phyloP scores from a whole-genome alignment of 2,888 invertebrate genomes.

The Nomada fabriciana region DNA sequence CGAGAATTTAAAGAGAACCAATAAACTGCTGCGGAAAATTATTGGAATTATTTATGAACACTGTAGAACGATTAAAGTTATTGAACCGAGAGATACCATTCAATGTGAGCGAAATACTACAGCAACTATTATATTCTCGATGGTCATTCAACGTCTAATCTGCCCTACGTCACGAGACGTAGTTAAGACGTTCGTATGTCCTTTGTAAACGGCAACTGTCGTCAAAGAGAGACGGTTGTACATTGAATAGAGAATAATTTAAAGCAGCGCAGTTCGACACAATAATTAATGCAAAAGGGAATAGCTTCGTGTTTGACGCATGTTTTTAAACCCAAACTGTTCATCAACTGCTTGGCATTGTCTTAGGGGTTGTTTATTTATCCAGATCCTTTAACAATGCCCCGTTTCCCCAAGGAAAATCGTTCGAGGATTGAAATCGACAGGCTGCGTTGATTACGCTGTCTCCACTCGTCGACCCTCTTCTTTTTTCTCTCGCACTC shows the following conservation, averaged over 20 bases:
- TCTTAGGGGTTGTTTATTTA: conserved; percentile 67
- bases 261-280: conserved; percentile 23
- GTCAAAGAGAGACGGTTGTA: not conserved
- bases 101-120: no score
- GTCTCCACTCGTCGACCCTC: conserved; percentile 33
- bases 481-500: conserved; percentile 6
- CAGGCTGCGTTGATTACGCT: conserved; percentile 68
- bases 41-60: no score
- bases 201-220: not conserved
- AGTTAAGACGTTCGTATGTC: conserved; percentile 11
- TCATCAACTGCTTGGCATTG: conserved; percentile 60
- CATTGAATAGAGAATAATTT: conserved; percentile 34
- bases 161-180: not conserved
- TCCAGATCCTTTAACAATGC: conserved; percentile 66
- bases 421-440: conserved; percentile 67
- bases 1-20: no score
- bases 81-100: no score
- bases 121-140: no score
- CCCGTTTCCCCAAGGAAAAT: conserved; percentile 58
- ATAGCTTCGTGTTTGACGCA: conserved; percentile 34
- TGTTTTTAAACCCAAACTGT: conserved; percentile 38
- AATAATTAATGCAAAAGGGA: conserved; percentile 57
- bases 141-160: not conserved
- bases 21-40: no score
- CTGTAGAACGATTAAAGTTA: no score